These are phyloP conservation scores for Melozone crissalis DNA, from an alignment of 2,113 vertebrate species.

Conservation along the genomic window DNA sequence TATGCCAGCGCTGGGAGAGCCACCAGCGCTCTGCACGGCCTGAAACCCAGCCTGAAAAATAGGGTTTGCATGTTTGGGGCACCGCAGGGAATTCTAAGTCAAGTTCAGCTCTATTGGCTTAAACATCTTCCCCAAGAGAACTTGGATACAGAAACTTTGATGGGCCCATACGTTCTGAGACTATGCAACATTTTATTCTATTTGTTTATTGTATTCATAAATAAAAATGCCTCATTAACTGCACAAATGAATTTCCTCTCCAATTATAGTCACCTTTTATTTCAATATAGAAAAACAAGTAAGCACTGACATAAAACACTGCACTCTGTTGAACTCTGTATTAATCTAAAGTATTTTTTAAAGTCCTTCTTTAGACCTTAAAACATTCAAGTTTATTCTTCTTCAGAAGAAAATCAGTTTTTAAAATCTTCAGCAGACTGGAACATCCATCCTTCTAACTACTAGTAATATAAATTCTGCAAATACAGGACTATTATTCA, in stretches of 20 bases:
- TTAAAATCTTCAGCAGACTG: slow-evolving; percentile 3
- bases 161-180: neutral
- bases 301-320: neutral
- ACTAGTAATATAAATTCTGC: neutral
- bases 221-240: slow-evolving; percentile 29
- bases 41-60: neutral
- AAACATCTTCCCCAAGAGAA: neutral
- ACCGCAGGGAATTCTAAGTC: neutral
- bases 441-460: slow-evolving; percentile 18
- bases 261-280: slow-evolving; percentile 26
- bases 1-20: neutral
- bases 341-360: slow-evolving; percentile 12
- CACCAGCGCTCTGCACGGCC: neutral
- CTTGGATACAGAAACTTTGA: neutral
- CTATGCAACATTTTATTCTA: neutral
- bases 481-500: neutral
- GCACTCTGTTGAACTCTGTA: neutral
- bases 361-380: neutral
- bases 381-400: slow-evolving; percentile 2
- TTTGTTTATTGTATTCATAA: slow-evolving; percentile 17
- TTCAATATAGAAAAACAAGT: neutral
- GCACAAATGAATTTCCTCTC: neutral
- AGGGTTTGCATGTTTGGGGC: neutral
- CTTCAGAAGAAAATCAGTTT: slow-evolving; percentile 12
- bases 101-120: neutral